phyloP scores from a whole-genome alignment of 1,140 invertebrate species.

The Hetaerina americana region DNA sequence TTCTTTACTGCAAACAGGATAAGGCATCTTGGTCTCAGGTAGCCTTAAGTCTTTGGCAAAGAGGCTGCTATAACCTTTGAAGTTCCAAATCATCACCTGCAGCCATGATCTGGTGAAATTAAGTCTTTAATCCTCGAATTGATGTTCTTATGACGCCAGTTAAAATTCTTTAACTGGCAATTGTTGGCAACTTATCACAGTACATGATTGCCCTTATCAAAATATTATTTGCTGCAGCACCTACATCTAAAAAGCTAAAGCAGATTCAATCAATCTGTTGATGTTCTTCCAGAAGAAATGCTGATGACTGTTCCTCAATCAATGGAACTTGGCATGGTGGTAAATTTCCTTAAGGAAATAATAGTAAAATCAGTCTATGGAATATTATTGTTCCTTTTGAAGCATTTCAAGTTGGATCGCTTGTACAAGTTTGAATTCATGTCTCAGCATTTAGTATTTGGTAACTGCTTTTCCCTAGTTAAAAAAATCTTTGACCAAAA shows the following conservation, averaged over 20 bases:
- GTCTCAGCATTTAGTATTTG: conserved; percentile 97
- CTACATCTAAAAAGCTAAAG: conserved; percentile 96
- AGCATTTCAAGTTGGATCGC: conserved; percentile 99
- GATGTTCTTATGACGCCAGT: conserved; percentile 62
- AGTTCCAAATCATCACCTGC: too few species aligned
- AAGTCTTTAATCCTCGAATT: conserved; percentile 53
- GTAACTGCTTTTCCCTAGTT: conserved; percentile 96
- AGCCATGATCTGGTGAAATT: too few species aligned
- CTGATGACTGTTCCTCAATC: conserved; percentile 94
- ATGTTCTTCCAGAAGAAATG: conserved; percentile 94
- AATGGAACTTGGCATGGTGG: conserved; percentile 92
- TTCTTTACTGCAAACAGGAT: too few species aligned
- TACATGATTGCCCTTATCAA: conserved; percentile 96
- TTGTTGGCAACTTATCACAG: conserved; percentile 85
- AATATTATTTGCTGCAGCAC: conserved; percentile 91
- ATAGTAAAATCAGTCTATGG: conserved; percentile 96
- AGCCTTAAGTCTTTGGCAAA: too few species aligned
- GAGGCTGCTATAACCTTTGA: too few species aligned
- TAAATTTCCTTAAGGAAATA: conserved; percentile 97
- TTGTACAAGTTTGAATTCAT: conserved; percentile 99
- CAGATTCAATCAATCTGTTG: conserved; percentile 97
- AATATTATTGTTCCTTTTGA: conserved; percentile 82
- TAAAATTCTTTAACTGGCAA: conserved; percentile 80
- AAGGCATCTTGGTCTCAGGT: too few species aligned
- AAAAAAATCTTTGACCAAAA: conserved; percentile 99